Evolutionary conservation across 1,140 invertebrate genomes (phyloP), one percentile per base, ranked within the genome.

Genomic region (Habropoda laboriosa): DNA sequence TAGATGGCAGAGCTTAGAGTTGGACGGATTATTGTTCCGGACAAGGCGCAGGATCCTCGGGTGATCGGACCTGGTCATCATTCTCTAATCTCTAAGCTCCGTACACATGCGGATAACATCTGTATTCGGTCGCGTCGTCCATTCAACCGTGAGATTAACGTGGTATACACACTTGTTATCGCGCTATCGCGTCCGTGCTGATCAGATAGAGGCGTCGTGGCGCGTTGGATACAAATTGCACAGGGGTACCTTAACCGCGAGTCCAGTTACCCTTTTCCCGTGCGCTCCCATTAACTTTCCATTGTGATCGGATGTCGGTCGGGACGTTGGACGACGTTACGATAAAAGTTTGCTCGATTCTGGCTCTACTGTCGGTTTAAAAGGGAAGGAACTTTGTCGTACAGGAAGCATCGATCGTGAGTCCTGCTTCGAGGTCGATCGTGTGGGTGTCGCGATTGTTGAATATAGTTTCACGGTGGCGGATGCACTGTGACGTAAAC

Each of bases 111-210:
- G 76, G 76, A 79, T 79, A 79, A 79, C 76, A 79, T 79, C 67
- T 79, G 68, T 72, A 72, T 79, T 79, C 45, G 76, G 68, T 61
- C 27, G 47, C 67, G 13, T 32, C 57, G 45, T 79, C 76, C 38
- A 79, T 79, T 79, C 76, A 79, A 57, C 35, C 45, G 57, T 45
- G 68, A 79, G 76, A 79, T 79, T 79, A 79, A 79, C 76, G 68
- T 72, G 35, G 57, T 79, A 72, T 53, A 72, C 45, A 72, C 76
- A 79, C 76, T 79, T 79, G 76, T 79, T 79, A 79, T 79, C 76
- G 45, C 13, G 35, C 27, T 79, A 79, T 79, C 76, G 45, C 24
- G 47, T 27, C 18, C 57, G 16, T 42, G 68, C 3, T 47, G 68
- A 79, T 79, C 76, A 79, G 76, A 79, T 79, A 72, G 60, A 40